These are phyloP conservation scores for Cynaeus angustus DNA, from an alignment of 2,888 invertebrate genomes.

Conservation along the genomic window DNA sequence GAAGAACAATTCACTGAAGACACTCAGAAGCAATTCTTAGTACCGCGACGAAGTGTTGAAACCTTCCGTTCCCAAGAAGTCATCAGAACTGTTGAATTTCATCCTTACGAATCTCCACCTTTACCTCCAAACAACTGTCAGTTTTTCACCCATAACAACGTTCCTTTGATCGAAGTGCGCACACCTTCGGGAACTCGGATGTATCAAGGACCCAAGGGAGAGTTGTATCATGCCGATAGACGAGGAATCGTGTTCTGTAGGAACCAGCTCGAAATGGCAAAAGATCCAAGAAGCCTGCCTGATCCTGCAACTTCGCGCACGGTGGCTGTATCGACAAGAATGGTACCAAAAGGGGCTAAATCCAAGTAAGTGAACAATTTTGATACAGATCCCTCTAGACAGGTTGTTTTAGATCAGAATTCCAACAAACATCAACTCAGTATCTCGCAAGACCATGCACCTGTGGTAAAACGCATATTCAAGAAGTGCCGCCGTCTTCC, in stretches of 20 bases:
- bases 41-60: too few species aligned
- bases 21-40: too few species aligned
- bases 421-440: too few species aligned
- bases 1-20: background rate
- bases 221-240: background rate
- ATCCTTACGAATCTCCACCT: background rate
- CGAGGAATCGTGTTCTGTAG: background rate
- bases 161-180: background rate
- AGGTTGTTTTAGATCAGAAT: too few species aligned
- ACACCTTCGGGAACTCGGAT: background rate
- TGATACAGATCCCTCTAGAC: background rate
- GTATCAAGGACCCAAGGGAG: conserved; percentile 8
- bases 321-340: conserved; percentile 32
- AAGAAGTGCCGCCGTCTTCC: too few species aligned
- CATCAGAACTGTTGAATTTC: background rate
- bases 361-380: background rate
- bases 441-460: too few species aligned
- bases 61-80: background rate
- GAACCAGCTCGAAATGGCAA: background rate
- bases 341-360: conserved; percentile 19
- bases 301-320: conserved; percentile 19
- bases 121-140: background rate
- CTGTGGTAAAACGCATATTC: too few species aligned
- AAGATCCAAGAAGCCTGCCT: background rate
- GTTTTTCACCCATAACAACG: background rate